Evolutionary conservation across 1,140 invertebrate genomes (phyloP), one percentile per base, ranked within the genome.

Genomic region (Andricus grossulariae): DNA sequence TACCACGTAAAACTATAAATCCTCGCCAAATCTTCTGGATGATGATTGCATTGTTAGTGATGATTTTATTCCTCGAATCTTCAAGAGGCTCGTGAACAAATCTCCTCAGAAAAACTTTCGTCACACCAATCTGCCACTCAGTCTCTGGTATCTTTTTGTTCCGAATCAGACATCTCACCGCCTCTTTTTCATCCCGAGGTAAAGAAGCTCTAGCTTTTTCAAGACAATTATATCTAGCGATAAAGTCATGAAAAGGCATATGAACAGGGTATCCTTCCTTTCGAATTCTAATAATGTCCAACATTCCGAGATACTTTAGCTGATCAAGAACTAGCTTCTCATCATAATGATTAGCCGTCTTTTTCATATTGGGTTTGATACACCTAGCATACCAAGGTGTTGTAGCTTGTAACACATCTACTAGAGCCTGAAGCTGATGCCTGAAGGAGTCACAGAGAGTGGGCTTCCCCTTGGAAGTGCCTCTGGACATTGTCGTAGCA

Each of bases 321-420:
- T 99, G 98, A 84, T 97, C 96, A 52, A 98, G 91, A 3, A 99
- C 97, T 73, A 98, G 92, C 71, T 94, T 93, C 52, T 96, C 94
- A 88, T 97, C 95, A 88, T 97, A 99, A 80, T 95, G 93, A 84
- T 97, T 94, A 0, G 97, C 93, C n/a, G 94, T 91, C 90, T 99
- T 99, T 81, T 95, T 92, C 87, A 95, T 94, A 86, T 99, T 99
- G 1, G 98, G 97, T 88, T 99, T 99, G 80, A 99, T 98, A 87
- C 98, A 99, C 10, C 98, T 93, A 1, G 98, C 97, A 92, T 99
- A 98, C 98, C 97, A 99, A 11, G 97, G 97, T 72, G 97, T 98
- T 7, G 97, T 98, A 16, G 94, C 95, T 88, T 98, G 96, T 4
- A 98, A 91, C 73, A 98, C 96, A 86, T 98, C 97, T 3, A 99